Conservation (phyloP, 2,113 vertebrate species). For the Typhlomys cinereus region DNA sequence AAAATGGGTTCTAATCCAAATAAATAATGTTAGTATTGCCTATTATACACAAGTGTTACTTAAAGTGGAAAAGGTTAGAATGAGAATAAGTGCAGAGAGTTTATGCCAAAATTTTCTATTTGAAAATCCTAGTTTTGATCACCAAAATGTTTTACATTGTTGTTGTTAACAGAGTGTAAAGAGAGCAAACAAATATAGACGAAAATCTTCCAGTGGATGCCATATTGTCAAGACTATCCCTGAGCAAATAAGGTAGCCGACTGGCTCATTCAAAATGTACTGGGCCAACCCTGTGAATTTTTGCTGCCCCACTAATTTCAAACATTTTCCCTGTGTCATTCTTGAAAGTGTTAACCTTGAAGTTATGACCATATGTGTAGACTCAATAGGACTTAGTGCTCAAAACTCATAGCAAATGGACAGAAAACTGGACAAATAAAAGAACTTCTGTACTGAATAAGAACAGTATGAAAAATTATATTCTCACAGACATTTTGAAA, state of each 20-base stretch:
- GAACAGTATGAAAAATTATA: not conserved
- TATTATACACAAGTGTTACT: not conserved
- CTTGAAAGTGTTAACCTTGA: not conserved
- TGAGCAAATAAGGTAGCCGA: constrained; percentile 29
- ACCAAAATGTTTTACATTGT: not conserved
- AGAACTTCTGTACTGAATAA: constrained; percentile 11
- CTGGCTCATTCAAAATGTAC: constrained; percentile 30
- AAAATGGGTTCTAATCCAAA: not conserved
- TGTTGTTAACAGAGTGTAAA: constrained; percentile 12
- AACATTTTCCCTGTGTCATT: constrained; percentile 14
- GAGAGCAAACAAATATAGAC: not conserved
- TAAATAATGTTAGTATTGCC: not conserved
- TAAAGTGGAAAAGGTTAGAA: not conserved
- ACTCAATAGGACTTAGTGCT: not conserved
- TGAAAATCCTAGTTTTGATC: constrained; percentile 43
- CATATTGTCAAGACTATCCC: not conserved
- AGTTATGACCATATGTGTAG: not conserved
- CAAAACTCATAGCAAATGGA: constrained; percentile 28
- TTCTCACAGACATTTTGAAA: constrained; percentile 25
- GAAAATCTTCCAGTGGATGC: not conserved
- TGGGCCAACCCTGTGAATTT: not conserved
- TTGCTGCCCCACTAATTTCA: not conserved
- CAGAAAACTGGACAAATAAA: constrained; percentile 19
- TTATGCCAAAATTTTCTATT: constrained; percentile 4
- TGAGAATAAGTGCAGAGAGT: constrained; percentile 14